Evolutionary conservation across 1,140 invertebrate species (phyloP).

Genomic region (Pseudomyrmex pallidus): DNA sequence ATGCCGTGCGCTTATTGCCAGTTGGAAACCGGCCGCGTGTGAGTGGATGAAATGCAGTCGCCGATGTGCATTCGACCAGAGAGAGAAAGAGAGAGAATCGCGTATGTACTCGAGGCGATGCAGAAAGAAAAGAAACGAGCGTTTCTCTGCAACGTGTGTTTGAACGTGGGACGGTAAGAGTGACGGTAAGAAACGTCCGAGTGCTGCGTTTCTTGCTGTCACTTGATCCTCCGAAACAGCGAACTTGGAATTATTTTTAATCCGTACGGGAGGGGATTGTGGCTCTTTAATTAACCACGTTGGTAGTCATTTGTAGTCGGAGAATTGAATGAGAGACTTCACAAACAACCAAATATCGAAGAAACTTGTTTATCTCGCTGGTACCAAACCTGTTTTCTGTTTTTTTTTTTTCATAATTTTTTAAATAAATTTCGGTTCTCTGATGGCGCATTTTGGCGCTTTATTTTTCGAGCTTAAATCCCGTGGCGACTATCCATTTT

Average conservation of each 20-base stretch:
- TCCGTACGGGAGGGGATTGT: too few relatives aligned
- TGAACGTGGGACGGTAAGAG: too few relatives aligned
- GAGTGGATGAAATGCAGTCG: conserved; percentile 18
- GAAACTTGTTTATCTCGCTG: too few relatives aligned
- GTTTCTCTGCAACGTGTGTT: background rate
- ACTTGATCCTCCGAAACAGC: background rate
- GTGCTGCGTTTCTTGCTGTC: conserved; percentile 1
- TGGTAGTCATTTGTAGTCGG: too few relatives aligned
- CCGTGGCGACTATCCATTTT: conserved; percentile 1
- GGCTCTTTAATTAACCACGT: too few relatives aligned
- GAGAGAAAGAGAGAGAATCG: background rate
- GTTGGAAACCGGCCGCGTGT: background rate
- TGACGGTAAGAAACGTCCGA: background rate
- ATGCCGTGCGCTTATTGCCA: background rate
- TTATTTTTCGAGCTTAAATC: background rate
- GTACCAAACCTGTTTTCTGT: background rate
- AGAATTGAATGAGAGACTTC: too few relatives aligned
- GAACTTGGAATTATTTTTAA: too few relatives aligned
- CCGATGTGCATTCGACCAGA: background rate
- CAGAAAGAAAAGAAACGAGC: background rate
- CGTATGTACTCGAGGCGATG: background rate
- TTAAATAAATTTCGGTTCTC: background rate
- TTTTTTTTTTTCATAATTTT: background rate
- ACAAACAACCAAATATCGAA: too few relatives aligned
- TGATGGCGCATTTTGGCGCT: background rate